Percentiles rank a stretch among this genome's conserved stretches.
Conservation (phyloP, 35 echinoderm and acorn worm species). For the Lytechinus variegatus region DNA sequence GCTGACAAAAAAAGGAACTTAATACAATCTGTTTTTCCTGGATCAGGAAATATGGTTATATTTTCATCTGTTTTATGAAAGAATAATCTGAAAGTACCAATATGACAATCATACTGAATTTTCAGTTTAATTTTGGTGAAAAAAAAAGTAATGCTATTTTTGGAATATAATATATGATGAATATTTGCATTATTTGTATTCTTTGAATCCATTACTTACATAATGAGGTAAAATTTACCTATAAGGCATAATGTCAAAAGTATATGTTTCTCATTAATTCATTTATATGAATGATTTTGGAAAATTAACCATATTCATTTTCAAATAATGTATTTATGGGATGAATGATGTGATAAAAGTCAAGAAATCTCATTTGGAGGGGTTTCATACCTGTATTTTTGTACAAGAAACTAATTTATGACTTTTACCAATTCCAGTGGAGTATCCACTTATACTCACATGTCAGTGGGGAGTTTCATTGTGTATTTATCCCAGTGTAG, state of each 20-base stretch:
- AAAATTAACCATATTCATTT: neutral
- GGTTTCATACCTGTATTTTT: neutral
- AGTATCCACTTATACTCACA: neutral
- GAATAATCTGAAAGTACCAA: neutral
- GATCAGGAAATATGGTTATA: neutral
- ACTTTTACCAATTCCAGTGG: neutral
- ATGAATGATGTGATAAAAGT: neutral
- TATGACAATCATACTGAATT: neutral
- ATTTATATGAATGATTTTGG: constrained; percentile 19
- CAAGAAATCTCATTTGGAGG: neutral
- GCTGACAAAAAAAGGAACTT: no score
- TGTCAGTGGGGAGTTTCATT: neutral
- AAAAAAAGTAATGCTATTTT: neutral
- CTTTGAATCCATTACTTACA: neutral
- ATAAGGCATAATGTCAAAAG: neutral
- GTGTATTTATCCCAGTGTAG: neutral
- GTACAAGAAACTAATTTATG: neutral
- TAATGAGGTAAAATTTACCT: neutral
- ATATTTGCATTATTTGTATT: neutral
- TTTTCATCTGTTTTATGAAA: neutral
- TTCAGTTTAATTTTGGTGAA: neutral
- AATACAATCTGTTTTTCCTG: neutral
- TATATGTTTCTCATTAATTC: neutral
- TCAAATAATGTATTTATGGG: constrained; percentile 7
- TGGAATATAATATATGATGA: neutral